A percentile compares a stretch with the other conserved stretches of the same genome.
Evolutionary conservation across 2,113 vertebrate genomes (phyloP).

Genomic region (Podarcis cretensis): DNA sequence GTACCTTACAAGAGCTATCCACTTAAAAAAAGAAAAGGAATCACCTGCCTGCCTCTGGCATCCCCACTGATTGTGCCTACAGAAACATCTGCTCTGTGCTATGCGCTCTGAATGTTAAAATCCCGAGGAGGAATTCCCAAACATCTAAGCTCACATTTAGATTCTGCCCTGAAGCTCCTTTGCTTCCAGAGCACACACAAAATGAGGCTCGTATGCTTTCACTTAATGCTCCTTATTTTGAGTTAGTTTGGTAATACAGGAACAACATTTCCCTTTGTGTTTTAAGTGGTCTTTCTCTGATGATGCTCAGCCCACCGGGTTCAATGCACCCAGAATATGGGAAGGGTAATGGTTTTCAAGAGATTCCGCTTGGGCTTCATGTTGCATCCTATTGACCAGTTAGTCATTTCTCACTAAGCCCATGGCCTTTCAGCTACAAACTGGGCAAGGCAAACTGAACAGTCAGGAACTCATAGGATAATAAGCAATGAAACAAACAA

Average conservation of each 20-base stretch:
- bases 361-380: background rate
- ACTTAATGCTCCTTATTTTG: background rate
- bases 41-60: background rate
- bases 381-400: background rate
- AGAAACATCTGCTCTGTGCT: slow-evolving; percentile 60
- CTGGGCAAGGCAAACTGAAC: too few species aligned
- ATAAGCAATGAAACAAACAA: too few species aligned
- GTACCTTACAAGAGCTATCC: slow-evolving; percentile 17
- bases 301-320: background rate
- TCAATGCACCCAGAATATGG: background rate
- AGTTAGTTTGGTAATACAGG: background rate
- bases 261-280: background rate
- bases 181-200: background rate
- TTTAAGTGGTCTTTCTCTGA: background rate
- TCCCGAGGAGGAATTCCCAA: background rate
- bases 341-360: background rate
- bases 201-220: background rate
- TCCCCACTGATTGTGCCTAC: background rate
- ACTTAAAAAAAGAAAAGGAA: background rate
- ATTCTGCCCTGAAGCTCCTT: slow-evolving; percentile 2
- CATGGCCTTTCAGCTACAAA: too few species aligned
- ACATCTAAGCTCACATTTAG: slow-evolving; percentile 7
- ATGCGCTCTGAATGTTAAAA: slow-evolving; percentile 14
- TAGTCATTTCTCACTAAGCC: too few species aligned
- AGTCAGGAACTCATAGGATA: too few species aligned